Evolutionary conservation across 1,140 invertebrate species (phyloP).

Genomic region (Hyposmocoma kahamanoa): DNA sequence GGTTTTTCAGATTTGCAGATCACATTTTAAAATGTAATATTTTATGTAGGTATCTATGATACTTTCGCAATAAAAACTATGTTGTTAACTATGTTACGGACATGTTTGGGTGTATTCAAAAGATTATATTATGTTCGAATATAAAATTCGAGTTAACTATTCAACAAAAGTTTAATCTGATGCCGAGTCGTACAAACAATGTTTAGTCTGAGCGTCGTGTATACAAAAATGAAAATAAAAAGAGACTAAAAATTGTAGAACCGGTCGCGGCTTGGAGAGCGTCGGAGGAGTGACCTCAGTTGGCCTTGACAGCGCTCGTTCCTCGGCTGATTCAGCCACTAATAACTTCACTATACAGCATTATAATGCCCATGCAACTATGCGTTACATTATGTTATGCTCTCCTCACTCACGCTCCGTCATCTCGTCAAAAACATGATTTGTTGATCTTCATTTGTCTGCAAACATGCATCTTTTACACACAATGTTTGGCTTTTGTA

Average conservation of each 20-base stretch:
- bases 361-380: conserved; percentile 58
- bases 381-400: conserved; percentile 35
- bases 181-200: conserved; percentile 67
- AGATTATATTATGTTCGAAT: too few relatives aligned
- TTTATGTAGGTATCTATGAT: too few relatives aligned
- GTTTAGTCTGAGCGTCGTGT: conserved; percentile 71
- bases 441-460: conserved; percentile 42
- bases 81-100: too few relatives aligned
- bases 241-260: conserved; percentile 72
- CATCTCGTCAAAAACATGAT: conserved; percentile 46
- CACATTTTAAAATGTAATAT: too few relatives aligned
- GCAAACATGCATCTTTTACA: conserved; percentile 17
- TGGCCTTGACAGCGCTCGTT: conserved; percentile 68
- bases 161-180: conserved; percentile 62
- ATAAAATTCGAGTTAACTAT: conserved; percentile 14
- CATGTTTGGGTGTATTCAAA: too few relatives aligned
- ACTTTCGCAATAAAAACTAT: too few relatives aligned
- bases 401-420: conserved; percentile 8
- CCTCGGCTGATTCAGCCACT: conserved; percentile 60
- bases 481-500: conserved; percentile 22
- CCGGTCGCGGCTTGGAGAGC: conserved; percentile 68
- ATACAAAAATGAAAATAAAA: conserved; percentile 74
- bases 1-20: too few relatives aligned
- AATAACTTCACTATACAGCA: conserved; percentile 67
- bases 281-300: conserved; percentile 69